Conservation (phyloP, 1,140 invertebrate genomes). For the Eueides isabella region DNA sequence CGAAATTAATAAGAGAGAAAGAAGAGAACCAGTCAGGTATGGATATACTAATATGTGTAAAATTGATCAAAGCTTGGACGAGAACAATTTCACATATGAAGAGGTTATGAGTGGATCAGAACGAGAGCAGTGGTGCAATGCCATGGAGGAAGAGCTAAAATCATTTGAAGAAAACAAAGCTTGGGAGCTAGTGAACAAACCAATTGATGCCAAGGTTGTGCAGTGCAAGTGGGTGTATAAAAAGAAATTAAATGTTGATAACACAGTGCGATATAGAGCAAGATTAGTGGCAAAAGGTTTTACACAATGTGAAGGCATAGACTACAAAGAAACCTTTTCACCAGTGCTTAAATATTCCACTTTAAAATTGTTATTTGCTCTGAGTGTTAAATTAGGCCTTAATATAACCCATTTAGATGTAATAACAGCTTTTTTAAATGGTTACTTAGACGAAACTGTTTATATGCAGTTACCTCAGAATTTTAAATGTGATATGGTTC, state of each 20-base stretch:
- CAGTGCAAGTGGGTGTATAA: conserved; percentile 37
- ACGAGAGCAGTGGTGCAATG: conserved; percentile 27
- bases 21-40: conserved; percentile 30
- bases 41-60: conserved; percentile 29
- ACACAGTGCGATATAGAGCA: conserved; percentile 32
- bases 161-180: conserved; percentile 33
- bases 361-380: conserved; percentile 35
- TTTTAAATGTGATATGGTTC: neutral
- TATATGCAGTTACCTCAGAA: conserved; percentile 25
- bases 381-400: conserved; percentile 29
- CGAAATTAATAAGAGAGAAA: conserved; percentile 13
- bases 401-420: conserved; percentile 36
- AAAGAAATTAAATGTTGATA: conserved; percentile 31
- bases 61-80: conserved; percentile 18
- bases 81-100: conserved; percentile 33
- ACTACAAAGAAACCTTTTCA: conserved; percentile 38
- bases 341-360: conserved; percentile 34
- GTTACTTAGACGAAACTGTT: conserved; percentile 22
- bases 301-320: conserved; percentile 28
- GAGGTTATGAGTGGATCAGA: conserved; percentile 31
- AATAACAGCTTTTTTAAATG: conserved; percentile 36
- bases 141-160: conserved; percentile 36
- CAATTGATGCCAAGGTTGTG: conserved; percentile 16
- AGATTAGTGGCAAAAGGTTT: conserved; percentile 34
- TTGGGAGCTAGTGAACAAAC: conserved; percentile 30